Percentiles rank a stretch among this genome's conserved stretches.
Evolutionary conservation across 1,140 invertebrate species (phyloP).

Genomic region (Drosophila seguyi): DNA sequence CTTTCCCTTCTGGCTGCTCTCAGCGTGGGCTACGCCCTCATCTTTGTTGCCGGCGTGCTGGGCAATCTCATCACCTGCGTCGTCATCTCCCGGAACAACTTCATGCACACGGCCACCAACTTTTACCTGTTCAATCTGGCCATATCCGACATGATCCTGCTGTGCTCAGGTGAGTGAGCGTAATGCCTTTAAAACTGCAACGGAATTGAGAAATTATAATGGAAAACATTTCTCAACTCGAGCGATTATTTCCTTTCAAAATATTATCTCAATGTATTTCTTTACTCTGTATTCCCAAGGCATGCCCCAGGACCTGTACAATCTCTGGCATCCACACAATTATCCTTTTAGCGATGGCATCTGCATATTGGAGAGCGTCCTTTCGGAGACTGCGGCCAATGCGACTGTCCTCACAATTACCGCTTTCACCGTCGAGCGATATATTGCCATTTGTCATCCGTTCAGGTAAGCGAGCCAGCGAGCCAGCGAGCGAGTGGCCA

Average conservation of each 20-base stretch:
- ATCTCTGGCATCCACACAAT: constrained; percentile 91
- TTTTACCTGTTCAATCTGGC: constrained; percentile 95
- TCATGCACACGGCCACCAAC: constrained; percentile 94
- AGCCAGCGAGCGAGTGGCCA: not conserved
- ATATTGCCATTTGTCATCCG: constrained; percentile 93
- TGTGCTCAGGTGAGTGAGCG: constrained; percentile 86
- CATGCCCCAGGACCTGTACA: constrained; percentile 92
- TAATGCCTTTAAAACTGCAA: not conserved
- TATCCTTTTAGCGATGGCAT: constrained; percentile 91
- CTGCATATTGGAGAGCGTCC: constrained; percentile 90
- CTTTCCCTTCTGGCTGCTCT: constrained; percentile 87
- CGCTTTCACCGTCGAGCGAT: constrained; percentile 93
- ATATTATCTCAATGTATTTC: too few species aligned
- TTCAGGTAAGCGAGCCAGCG: constrained; percentile 86
- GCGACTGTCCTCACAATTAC: constrained; percentile 97
- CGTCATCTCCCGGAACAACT: constrained; percentile 92
- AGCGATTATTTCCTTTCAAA: not conserved
- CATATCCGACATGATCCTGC: constrained; percentile 93
- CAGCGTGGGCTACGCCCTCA: constrained; percentile 90
- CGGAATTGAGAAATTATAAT: not conserved
- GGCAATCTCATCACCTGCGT: constrained; percentile 95
- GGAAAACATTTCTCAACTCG: not conserved
- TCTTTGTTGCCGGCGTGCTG: constrained; percentile 92
- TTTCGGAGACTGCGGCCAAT: constrained; percentile 94
- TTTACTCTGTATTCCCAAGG: constrained; percentile 79